A percentile compares a stretch with the other conserved stretches of the same genome.
Conservation (phyloP, 2,797 vertebrate genomes). For the Myiotriccus ornatus region DNA sequence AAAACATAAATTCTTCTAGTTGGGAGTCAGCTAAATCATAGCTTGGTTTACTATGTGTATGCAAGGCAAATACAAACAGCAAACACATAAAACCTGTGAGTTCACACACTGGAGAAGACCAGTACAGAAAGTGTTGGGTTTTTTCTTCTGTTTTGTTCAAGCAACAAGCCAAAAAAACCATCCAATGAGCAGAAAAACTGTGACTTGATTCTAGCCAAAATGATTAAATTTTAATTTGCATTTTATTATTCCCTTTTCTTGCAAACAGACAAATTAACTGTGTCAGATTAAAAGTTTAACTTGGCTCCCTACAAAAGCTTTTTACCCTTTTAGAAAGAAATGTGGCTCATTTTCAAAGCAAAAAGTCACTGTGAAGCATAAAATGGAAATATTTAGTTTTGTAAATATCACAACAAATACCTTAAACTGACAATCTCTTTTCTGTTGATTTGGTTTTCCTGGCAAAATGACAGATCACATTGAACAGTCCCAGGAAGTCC, state of each 20-base stretch:
- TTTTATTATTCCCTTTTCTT: not conserved
- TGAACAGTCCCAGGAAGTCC: not conserved
- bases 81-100: not conserved
- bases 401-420: not conserved
- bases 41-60: not conserved
- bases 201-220: not conserved
- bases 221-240: not conserved
- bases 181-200: not conserved
- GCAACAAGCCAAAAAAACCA: not conserved
- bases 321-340: not conserved
- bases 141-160: not conserved
- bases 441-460: not conserved
- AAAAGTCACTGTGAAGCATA: not conserved
- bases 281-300: not conserved
- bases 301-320: not conserved
- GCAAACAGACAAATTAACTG: not conserved
- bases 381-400: not conserved
- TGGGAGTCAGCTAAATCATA: not conserved
- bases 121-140: fast-evolving
- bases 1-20: not conserved
- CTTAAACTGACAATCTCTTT: not conserved
- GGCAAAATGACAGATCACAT: not conserved
- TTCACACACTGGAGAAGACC: not conserved
- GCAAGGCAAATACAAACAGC: not conserved
- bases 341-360: not conserved